Evolutionary conservation across 2,888 invertebrate genomes (phyloP).

Genomic region (Hirtodrosophila histrioides): DNA sequence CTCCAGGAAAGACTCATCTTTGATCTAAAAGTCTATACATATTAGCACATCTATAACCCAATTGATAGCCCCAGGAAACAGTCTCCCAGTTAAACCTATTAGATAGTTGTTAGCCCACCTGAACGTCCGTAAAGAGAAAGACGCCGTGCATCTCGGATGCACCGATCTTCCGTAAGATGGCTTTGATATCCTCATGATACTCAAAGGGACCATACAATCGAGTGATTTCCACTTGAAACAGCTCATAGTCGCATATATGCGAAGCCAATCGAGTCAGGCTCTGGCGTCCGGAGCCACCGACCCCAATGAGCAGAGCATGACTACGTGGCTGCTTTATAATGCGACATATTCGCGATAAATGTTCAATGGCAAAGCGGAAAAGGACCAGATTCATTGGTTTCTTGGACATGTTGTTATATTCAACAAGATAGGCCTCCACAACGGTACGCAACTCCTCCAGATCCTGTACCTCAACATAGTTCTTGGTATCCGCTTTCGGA

Average conservation of each 20-base stretch:
- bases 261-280: slow-evolving; percentile 94
- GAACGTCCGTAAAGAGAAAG: slow-evolving; percentile 95
- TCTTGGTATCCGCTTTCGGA: slow-evolving; percentile 94
- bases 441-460: slow-evolving; percentile 91
- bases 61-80: background rate
- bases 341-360: slow-evolving; percentile 94
- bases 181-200: slow-evolving; percentile 96
- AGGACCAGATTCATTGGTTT: slow-evolving; percentile 98
- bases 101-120: slow-evolving; percentile 86
- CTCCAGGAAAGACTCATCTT: slow-evolving; percentile 96
- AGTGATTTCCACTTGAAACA: slow-evolving; percentile 96
- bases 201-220: slow-evolving; percentile 92
- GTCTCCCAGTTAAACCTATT: background rate
- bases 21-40: slow-evolving; percentile 87
- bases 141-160: slow-evolving; percentile 94
- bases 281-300: slow-evolving; percentile 97
- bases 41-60: slow-evolving; percentile 24
- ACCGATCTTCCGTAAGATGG: slow-evolving; percentile 91
- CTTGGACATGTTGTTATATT: slow-evolving; percentile 97
- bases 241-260: slow-evolving; percentile 97
- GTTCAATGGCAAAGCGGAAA: slow-evolving; percentile 97
- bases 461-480: slow-evolving; percentile 95
- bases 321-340: slow-evolving; percentile 96
- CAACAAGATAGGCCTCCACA: slow-evolving; percentile 94
- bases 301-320: slow-evolving; percentile 95